Base-by-base conservation (phyloP, 2,888 invertebrate genomes). In the Thereva unica region DNA sequence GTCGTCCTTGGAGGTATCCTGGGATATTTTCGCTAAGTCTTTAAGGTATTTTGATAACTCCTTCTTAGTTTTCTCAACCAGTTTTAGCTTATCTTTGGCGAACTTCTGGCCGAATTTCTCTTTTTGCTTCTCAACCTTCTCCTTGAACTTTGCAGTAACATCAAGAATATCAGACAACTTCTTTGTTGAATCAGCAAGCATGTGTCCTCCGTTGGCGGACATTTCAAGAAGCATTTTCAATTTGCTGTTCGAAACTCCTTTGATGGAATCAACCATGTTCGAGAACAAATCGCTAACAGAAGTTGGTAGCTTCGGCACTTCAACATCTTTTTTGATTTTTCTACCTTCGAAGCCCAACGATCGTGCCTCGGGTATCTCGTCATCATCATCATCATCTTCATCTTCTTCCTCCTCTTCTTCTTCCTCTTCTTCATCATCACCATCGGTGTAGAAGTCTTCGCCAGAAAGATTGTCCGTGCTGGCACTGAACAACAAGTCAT, bases 61-160 rank as follows among this genome's bases (percentile, higher is more conserved):
- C n/a, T 63, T 56, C 42, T 67, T 67, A 2, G 67, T 67, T 1
- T 40, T 67, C 52, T 67, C 63, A 38, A 67, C 37, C 2, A 67
- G 55, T 52, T 64, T 67, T 9, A 67, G 41, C 44, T 67, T 63
- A 34, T 67, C 63, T 8, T 56, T 42, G 4, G 56, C 42, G 4
- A 67, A 3, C 34, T 10, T 44, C 8, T 23, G 23, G 6, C 63
- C 63, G 8, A 64, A 64, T 9, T 67, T 41, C 4, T 55, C 50
- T 23, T 56, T 50, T n/a, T 56, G 35, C 9, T 63, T 50, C 23
- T 63, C 67, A 10, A 63, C 6, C n/a, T 47, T 50, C 4, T 56
- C 37, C 6, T 55, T 23, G 52, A 67, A 67, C 35, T 63, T 56
- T 5, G 41, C 37, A 5, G 61, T 40, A 5, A 63, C 63, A 4